Percentiles rank a stretch among this genome's conserved stretches.
phyloP scores from a whole-genome alignment of 2,797 vertebrate species.

The Rhinella marina region DNA sequence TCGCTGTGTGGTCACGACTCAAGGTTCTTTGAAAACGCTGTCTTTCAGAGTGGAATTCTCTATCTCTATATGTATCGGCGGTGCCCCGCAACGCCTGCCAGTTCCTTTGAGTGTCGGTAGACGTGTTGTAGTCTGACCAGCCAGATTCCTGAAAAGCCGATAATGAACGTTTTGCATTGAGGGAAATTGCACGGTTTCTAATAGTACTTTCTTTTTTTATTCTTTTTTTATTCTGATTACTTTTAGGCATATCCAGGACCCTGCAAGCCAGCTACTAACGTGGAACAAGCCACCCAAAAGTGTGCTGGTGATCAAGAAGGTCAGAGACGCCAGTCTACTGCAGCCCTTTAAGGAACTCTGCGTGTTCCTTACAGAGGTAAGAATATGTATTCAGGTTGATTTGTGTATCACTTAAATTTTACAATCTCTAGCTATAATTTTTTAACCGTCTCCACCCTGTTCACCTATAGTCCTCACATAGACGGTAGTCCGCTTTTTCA shows the following conservation, averaged over 20 bases:
- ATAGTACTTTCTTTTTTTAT: neutral
- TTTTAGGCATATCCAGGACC: slow-evolving; percentile 96
- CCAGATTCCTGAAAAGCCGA: neutral
- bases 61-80: no score
- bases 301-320: slow-evolving; percentile 97
- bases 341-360: slow-evolving; percentile 96
- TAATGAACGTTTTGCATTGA: neutral
- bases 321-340: slow-evolving; percentile 87
- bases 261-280: slow-evolving; percentile 93
- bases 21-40: neutral
- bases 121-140: neutral
- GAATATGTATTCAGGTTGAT: neutral
- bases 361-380: slow-evolving; percentile 89
- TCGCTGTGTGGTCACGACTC: slow-evolving; percentile 19
- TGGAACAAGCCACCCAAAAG: slow-evolving; percentile 98
- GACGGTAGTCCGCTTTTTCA: no score
- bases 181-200: neutral
- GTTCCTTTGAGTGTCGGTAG: neutral
- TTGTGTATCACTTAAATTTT: no score
- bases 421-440: no score
- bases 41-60: neutral
- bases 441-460: no score
- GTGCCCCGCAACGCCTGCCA: neutral
- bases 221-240: neutral
- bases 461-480: no score